phyloP scores from a whole-genome alignment of 2,888 invertebrate genomes.

The Balanococcus diminutus region DNA sequence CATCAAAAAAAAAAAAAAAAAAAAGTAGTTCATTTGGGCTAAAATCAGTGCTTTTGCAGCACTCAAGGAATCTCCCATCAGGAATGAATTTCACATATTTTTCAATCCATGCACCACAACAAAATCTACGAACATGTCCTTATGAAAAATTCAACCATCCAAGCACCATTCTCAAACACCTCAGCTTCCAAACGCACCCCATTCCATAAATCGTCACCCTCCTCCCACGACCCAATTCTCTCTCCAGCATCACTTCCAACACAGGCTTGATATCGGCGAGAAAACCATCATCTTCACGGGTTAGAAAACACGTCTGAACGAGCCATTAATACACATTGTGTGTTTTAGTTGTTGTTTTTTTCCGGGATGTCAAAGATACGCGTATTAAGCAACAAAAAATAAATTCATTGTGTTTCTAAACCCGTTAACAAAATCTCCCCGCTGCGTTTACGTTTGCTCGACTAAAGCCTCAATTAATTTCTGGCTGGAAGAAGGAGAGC shows the following conservation, averaged over 20 bases:
- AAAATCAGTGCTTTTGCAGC: no score
- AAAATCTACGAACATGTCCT: no score
- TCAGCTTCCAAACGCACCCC: background rate
- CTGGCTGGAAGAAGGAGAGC: background rate
- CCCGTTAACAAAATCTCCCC: conserved; percentile 26
- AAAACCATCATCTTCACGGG: background rate
- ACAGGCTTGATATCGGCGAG: background rate
- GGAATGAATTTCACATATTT: no score
- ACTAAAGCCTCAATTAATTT: conserved; percentile 46
- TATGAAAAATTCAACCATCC: background rate
- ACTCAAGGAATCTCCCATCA: no score
- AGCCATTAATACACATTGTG: background rate
- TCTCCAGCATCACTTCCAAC: background rate
- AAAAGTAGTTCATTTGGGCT: no score
- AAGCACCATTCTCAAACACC: background rate
- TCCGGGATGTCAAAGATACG: background rate
- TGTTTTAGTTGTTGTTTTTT: background rate
- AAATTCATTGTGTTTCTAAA: conserved; percentile 43
- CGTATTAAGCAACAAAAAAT: conserved; percentile 42
- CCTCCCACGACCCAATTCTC: background rate
- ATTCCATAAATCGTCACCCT: background rate
- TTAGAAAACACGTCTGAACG: background rate
- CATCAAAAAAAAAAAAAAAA: no score
- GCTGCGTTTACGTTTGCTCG: conserved; percentile 41
- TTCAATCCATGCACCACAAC: no score